Base-by-base conservation (phyloP, 35 echinoderm and acorn worm genomes). In the Ptychodera flava region DNA sequence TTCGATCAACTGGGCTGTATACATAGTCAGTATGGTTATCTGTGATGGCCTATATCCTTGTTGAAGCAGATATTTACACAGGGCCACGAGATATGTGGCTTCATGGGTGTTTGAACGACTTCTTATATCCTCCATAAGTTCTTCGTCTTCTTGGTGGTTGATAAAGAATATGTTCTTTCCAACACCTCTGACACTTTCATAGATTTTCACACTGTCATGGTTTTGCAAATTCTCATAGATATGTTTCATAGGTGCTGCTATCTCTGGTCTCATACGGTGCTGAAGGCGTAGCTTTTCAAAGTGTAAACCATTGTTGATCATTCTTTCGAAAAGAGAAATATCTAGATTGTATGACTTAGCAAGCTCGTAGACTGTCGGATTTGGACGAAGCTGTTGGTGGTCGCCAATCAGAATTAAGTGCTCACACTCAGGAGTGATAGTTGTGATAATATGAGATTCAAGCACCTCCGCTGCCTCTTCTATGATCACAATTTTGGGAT, bases 81-180 rank as follows among this genome's bases (percentile, higher is more conserved):
- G 81, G 0, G 53, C 53, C 1, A 90, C 89, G 16, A 97, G 78
- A 34, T 93, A 89, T 31, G 45, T 79, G 1, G 95, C 92, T 82
- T 97, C 95, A 35, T 93, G 85, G 16, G 91, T 29, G 82, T 97
- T 97, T 15, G 89, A 94, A 29, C 88, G 82, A 38, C 92, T 97
- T 29, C 79, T 84, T 15, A 82, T 89, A 45, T 97, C 95, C 28
- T 92, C 90, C 15, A 52, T 75, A 33, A 80, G 33, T 80, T 86
- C 33, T 37, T 97, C 92, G 45, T 86, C 35, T 0, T 85, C 38
- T 6, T 81, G 33, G 52, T 97, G 95, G 12, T 97, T 80, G 15
- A 97, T 87, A 84, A 97, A 97, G 79, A 89, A 93, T 31, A 97
- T 53, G 75, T 93, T 91, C 16, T 91, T 91, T 38, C 2, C 32